Conservation (phyloP, 30 jellyfish, hydroid and myxozoan genomes). For the Catostylus mosaicus region DNA sequence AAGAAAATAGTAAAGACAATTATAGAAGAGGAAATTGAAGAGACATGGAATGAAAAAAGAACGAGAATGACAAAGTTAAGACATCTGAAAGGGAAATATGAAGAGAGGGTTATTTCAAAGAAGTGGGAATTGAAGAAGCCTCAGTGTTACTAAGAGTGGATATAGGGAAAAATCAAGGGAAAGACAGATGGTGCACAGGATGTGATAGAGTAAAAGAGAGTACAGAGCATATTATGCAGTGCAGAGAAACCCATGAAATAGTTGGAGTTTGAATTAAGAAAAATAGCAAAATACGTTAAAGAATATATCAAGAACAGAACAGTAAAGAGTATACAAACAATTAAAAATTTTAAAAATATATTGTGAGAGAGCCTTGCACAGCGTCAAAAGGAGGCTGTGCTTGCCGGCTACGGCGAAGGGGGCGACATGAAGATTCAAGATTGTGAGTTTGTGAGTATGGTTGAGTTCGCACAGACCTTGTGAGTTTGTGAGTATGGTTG, state of each 20-base stretch:
- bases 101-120: not conserved
- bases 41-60: constrained; percentile 12
- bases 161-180: not conserved
- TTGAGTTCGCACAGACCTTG: no score
- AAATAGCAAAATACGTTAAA: no score
- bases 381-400: constrained; percentile 37
- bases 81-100: constrained; percentile 20
- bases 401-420: constrained; percentile 29
- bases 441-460: no score
- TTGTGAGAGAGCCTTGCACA: not conserved
- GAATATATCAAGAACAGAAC: not conserved
- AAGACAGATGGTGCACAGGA: no score
- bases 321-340: not conserved
- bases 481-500: no score
- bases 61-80: constrained; percentile 18
- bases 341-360: not conserved
- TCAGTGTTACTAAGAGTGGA: constrained; percentile 17
- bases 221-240: no score
- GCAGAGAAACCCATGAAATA: no score
- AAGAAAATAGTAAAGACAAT: constrained; percentile 13
- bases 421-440: constrained; percentile 24
- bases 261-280: no score
- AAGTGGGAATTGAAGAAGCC: constrained; percentile 30
- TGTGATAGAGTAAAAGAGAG: no score
- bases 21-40: constrained; percentile 15